Evolutionary conservation across 2,797 vertebrate species (phyloP).

Genomic region (Gymnodraco acuticeps): DNA sequence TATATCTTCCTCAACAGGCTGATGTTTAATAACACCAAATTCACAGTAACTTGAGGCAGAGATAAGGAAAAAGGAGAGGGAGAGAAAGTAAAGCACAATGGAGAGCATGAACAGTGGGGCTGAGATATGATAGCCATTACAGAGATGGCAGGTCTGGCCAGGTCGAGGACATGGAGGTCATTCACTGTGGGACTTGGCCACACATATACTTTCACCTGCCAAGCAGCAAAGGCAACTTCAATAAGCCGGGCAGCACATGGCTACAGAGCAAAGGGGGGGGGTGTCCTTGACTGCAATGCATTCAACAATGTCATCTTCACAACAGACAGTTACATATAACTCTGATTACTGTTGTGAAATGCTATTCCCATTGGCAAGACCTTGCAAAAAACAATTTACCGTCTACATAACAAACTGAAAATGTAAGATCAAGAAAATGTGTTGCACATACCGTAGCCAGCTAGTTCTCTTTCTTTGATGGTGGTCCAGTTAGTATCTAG

Average conservation of each 20-base stretch:
- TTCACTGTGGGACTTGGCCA: constrained; percentile 76
- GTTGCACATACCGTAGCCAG: constrained; percentile 7
- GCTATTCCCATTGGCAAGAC: constrained; percentile 13
- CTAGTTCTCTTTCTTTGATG: constrained; percentile 12
- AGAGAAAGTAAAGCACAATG: constrained; percentile 23
- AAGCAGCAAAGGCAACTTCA: constrained; percentile 68
- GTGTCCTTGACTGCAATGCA: constrained; percentile 60
- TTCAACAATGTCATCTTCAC: constrained; percentile 54
- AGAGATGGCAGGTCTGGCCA: constrained; percentile 67
- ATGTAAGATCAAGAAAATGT: constrained; percentile 24
- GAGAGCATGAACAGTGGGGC: constrained; percentile 50
- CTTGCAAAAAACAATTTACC: background rate
- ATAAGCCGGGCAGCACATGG: constrained; percentile 38
- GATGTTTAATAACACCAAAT: constrained; percentile 57
- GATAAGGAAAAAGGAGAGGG: constrained; percentile 21
- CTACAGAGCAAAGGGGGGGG: constrained; percentile 47
- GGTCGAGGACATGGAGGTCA: constrained; percentile 77
- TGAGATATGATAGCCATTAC: constrained; percentile 78
- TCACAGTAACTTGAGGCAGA: constrained; percentile 48
- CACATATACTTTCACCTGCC: constrained; percentile 69
- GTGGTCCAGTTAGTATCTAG: background rate
- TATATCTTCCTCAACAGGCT: constrained; percentile 44
- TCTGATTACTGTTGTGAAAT: constrained; percentile 21
- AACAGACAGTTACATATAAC: constrained; percentile 33
- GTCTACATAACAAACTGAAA: constrained; percentile 2